phyloP scores from a whole-genome alignment of 1,140 invertebrate genomes.

The Drosophila miranda region DNA sequence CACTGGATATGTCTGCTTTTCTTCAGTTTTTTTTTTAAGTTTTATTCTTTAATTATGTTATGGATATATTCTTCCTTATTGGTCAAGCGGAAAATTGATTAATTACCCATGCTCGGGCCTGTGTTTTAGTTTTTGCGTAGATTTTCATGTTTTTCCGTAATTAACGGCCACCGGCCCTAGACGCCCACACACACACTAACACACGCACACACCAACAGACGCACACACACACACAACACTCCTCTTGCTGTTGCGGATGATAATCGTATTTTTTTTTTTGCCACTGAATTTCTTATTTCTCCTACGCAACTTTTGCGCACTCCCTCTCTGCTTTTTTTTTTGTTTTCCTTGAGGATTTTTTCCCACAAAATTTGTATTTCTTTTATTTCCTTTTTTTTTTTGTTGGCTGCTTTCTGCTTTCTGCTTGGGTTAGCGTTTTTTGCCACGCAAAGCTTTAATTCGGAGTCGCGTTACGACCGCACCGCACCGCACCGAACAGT shows the following conservation, averaged over 20 bases:
- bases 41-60: slow-evolving; percentile 57
- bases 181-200: slow-evolving; percentile 8
- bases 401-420: slow-evolving; percentile 30
- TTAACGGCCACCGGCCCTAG: slow-evolving; percentile 52
- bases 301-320: slow-evolving; percentile 38
- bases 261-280: slow-evolving; percentile 56
- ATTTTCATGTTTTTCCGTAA: slow-evolving; percentile 79
- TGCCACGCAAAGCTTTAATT: slow-evolving; percentile 80
- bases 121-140: slow-evolving; percentile 59
- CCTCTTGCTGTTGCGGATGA: slow-evolving; percentile 45
- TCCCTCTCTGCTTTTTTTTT: slow-evolving; percentile 30
- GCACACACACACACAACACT: not conserved
- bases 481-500: too few relatives aligned
- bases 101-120: slow-evolving; percentile 55
- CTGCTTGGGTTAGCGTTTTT: slow-evolving; percentile 55
- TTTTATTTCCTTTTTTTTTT: slow-evolving; percentile 29
- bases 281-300: slow-evolving; percentile 28
- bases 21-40: slow-evolving; percentile 2
- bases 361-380: slow-evolving; percentile 3
- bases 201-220: not conserved
- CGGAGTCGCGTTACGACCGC: slow-evolving; percentile 66
- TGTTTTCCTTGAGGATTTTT: slow-evolving; percentile 31
- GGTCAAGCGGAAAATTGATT: slow-evolving; percentile 79
- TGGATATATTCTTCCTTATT: slow-evolving; percentile 49
- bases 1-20: slow-evolving; percentile 11